These are phyloP conservation scores for Mesoligia furuncula DNA, from an alignment of 2,888 invertebrate genomes.

Conservation along the genomic window DNA sequence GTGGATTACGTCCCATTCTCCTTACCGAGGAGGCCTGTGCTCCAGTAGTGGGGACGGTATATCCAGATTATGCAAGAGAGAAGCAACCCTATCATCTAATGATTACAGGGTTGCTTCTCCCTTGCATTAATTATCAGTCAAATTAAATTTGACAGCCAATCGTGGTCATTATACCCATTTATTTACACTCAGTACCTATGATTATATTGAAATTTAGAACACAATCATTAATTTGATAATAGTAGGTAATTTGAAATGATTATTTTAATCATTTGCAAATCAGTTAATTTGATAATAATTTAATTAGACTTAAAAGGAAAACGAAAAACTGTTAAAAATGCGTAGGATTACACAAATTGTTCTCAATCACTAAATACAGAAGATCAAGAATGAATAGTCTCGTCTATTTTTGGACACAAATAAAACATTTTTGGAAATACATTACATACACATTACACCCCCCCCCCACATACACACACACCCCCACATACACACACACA, in stretches of 20 bases:
- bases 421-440: neutral
- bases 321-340: neutral
- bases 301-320: conserved; percentile 36
- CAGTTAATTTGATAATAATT: conserved; percentile 24
- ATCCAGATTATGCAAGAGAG: too few relatives aligned
- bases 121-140: too few relatives aligned
- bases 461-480: too few relatives aligned
- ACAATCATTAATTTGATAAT: neutral
- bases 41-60: too few relatives aligned
- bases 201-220: neutral
- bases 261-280: neutral
- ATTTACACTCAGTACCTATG: neutral
- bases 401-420: neutral
- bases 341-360: conserved; percentile 25
- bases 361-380: conserved; percentile 3
- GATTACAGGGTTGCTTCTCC: too few relatives aligned
- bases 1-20: too few relatives aligned
- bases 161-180: neutral
- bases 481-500: too few relatives aligned
- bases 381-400: neutral
- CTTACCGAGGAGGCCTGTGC: too few relatives aligned
- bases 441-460: too few relatives aligned
- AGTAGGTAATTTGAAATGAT: neutral
- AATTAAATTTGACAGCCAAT: neutral
- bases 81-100: too few relatives aligned